Evolutionary conservation across 2,888 invertebrate species (phyloP).

Genomic region (Cabera pusaria): DNA sequence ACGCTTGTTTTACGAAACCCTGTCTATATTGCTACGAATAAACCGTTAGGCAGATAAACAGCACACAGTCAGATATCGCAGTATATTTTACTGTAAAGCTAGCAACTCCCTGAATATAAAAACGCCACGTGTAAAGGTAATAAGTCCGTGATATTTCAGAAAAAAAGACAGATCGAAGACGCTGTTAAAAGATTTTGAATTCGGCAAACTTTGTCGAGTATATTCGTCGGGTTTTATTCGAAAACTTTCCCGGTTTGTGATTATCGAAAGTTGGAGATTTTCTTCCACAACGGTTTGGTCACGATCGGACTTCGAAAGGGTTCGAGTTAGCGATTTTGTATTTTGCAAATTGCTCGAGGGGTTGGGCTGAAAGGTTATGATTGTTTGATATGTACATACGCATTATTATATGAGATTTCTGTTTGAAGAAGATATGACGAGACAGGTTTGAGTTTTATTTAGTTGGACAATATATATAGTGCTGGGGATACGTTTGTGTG

Average conservation of each 20-base stretch:
- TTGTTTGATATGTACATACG: slow-evolving; percentile 27
- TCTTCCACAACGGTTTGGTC: slow-evolving; percentile 43
- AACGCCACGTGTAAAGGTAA: not conserved
- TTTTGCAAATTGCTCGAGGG: slow-evolving; percentile 38
- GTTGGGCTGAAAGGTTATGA: slow-evolving; percentile 20
- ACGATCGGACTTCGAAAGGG: slow-evolving; percentile 40
- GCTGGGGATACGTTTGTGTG: too few relatives aligned
- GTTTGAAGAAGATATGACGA: slow-evolving; percentile 16
- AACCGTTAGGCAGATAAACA: too few relatives aligned
- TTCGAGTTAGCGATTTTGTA: slow-evolving; percentile 43
- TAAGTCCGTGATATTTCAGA: not conserved
- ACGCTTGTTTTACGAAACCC: too few relatives aligned
- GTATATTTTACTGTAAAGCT: too few relatives aligned
- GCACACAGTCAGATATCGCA: too few relatives aligned
- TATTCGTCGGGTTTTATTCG: slow-evolving; percentile 42
- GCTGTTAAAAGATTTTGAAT: slow-evolving; percentile 26
- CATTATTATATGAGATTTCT: slow-evolving; percentile 18
- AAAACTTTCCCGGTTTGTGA: slow-evolving; percentile 51
- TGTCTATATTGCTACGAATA: too few relatives aligned
- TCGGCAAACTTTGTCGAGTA: slow-evolving; percentile 19
- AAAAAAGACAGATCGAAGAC: slow-evolving; percentile 8
- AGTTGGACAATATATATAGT: slow-evolving; percentile 1
- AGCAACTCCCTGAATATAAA: too few relatives aligned
- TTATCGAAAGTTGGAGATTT: slow-evolving; percentile 49
- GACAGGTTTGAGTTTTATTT: slow-evolving; percentile 2